These are phyloP conservation scores for Crambe crambe DNA, from an alignment of 37 sponge, comb jelly and placozoan species.

Conservation along the genomic window DNA sequence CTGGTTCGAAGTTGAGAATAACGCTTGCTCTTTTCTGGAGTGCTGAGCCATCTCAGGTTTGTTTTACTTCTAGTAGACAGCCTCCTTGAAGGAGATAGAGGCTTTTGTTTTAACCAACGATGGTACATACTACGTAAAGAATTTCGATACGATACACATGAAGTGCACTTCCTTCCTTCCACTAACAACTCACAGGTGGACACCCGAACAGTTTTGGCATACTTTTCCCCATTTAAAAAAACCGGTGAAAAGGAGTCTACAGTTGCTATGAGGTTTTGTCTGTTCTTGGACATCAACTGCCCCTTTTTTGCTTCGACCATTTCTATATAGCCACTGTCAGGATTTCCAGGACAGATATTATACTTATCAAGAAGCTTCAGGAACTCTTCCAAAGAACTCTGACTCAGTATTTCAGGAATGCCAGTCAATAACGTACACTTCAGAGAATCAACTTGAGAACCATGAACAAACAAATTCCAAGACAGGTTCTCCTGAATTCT, in stretches of 20 bases:
- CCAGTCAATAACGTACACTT: slow-evolving; percentile 2
- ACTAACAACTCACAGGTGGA: slow-evolving; percentile 34
- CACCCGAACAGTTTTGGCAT: slow-evolving; percentile 34
- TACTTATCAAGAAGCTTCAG: slow-evolving; percentile 6
- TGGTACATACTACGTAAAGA: slow-evolving; percentile 27
- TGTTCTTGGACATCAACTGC: slow-evolving; percentile 23
- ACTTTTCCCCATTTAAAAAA: slow-evolving; percentile 5
- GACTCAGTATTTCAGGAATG: slow-evolving; percentile 1
- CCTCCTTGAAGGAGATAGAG: background rate
- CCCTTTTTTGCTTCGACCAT: slow-evolving; percentile 38
- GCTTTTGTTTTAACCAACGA: slow-evolving; percentile 25
- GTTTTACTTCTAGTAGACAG: slow-evolving; percentile 20
- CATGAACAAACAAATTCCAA: slow-evolving; percentile 34
- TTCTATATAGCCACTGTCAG: slow-evolving; percentile 28
- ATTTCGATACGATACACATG: slow-evolving; percentile 49
- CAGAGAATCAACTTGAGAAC: background rate
- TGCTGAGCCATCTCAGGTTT: slow-evolving; percentile 36
- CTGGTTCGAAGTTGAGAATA: slow-evolving; percentile 17
- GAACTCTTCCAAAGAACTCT: slow-evolving; percentile 8
- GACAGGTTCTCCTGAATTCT: slow-evolving; percentile 25
- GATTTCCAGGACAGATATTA: slow-evolving; percentile 38
- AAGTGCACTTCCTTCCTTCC: slow-evolving; percentile 14
- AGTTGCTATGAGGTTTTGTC: slow-evolving; percentile 29
- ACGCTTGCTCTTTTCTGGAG: slow-evolving; percentile 26
- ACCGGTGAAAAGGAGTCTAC: slow-evolving; percentile 11